phyloP scores from a whole-genome alignment of 1,140 invertebrate genomes.

The Leguminivora glycinivorella region DNA sequence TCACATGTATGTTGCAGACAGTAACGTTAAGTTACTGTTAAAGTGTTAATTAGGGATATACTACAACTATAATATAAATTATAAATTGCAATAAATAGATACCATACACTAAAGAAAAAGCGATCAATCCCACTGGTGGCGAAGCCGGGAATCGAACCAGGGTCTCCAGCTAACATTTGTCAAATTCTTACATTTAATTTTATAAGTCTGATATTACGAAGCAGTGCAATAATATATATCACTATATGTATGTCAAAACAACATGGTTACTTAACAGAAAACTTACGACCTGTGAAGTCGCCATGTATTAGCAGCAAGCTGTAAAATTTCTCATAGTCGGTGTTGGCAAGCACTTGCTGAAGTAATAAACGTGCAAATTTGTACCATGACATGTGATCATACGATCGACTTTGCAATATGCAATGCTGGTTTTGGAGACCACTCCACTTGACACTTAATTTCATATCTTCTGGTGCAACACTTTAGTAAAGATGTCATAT shows the following conservation, averaged over 20 bases:
- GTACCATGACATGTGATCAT: not conserved
- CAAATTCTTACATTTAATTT: too few species aligned
- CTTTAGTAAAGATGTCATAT: not conserved
- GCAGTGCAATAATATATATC: too few species aligned
- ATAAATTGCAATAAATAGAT: too few species aligned
- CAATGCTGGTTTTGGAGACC: not conserved
- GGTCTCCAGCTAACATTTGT: too few species aligned
- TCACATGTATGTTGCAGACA: too few species aligned
- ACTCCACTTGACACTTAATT: not conserved
- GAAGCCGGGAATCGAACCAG: too few species aligned
- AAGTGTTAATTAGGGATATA: too few species aligned
- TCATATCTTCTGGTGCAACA: not conserved
- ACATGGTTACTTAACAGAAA: not conserved
- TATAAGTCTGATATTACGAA: too few species aligned
- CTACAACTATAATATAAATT: too few species aligned
- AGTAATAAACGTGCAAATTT: not conserved
- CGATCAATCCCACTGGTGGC: too few species aligned
- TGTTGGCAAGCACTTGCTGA: not conserved
- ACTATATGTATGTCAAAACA: constrained; percentile 4
- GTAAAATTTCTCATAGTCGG: not conserved
- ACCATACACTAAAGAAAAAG: too few species aligned
- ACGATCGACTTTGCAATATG: not conserved
- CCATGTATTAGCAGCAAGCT: not conserved
- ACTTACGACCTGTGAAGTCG: not conserved
- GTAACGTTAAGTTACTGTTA: too few species aligned